Evolutionary conservation across 2,888 invertebrate species (phyloP).

Genomic region (Ashinkailepas kermadecensis): DNA sequence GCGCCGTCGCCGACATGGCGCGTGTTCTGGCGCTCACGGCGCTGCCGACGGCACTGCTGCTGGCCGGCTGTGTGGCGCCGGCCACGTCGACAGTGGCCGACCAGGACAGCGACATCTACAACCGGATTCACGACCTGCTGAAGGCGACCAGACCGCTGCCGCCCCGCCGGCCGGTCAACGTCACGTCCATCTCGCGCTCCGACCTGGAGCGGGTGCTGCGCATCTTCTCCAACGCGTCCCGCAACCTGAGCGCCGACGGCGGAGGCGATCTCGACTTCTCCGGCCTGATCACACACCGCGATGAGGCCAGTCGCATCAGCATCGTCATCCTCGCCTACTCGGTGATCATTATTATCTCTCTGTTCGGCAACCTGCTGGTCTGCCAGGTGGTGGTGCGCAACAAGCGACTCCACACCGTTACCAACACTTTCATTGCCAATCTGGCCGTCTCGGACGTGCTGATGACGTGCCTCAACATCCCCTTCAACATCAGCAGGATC

Average conservation of each 20-base stretch:
- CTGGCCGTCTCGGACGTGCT: conserved; percentile 45
- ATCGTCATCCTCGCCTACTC: conserved; percentile 41
- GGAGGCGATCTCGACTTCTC: conserved; percentile 23
- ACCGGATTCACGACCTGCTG: not conserved
- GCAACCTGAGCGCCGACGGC: not conserved
- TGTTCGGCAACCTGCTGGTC: conserved; percentile 44
- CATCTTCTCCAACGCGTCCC: not conserved
- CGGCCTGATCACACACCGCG: conserved; percentile 23
- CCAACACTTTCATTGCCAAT: conserved; percentile 51
- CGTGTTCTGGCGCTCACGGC: not conserved
- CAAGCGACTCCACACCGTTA: conserved; percentile 49
- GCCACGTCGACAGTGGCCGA: not conserved
- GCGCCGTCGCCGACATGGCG: not conserved
- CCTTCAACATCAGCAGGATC: conserved; percentile 43
- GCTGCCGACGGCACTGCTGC: not conserved
- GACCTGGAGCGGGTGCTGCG: not conserved
- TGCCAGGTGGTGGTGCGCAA: conserved; percentile 48
- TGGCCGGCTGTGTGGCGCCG: not conserved
- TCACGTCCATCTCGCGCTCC: not conserved
- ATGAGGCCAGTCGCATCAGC: conserved; percentile 29
- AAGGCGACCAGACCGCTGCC: not conserved
- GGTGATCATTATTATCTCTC: conserved; percentile 45
- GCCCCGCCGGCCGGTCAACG: not conserved
- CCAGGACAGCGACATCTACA: not conserved
- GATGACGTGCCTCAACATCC: conserved; percentile 43